Percentiles rank a stretch among this genome's conserved stretches.
Evolutionary conservation across 2,888 invertebrate genomes (phyloP).

Genomic region (Hirtodrosophila duncani): DNA sequence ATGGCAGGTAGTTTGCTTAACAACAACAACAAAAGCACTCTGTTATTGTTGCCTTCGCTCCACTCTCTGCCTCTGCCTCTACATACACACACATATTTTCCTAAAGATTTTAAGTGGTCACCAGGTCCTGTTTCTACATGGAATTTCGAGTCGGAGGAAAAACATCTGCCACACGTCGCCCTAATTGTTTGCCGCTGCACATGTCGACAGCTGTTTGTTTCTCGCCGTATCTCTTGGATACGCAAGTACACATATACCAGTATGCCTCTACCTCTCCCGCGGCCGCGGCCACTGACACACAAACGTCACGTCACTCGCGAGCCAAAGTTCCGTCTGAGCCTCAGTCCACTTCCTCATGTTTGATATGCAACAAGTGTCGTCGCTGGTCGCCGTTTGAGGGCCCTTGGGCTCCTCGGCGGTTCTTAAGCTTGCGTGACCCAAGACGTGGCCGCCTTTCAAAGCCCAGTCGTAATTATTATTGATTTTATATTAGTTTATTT

Average conservation of each 20-base stretch:
- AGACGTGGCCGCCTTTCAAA: conserved; percentile 27
- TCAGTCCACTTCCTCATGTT: conserved; percentile 48
- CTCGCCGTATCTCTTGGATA: conserved; percentile 17
- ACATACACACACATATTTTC: conserved; percentile 4
- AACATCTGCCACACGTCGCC: conserved; percentile 68
- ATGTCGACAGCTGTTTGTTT: conserved; percentile 42
- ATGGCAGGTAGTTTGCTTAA: conserved; percentile 50
- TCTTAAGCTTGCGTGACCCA: conserved; percentile 29
- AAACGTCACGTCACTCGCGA: conserved; percentile 42
- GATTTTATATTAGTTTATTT: conserved; percentile 59
- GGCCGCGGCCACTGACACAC: conserved; percentile 23
- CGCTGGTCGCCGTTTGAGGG: conserved; percentile 17
- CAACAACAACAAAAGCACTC: conserved; percentile 16
- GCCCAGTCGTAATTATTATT: conserved; percentile 60
- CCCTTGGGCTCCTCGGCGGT: conserved; percentile 26
- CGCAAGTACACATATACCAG: too few relatives aligned
- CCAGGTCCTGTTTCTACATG: conserved; percentile 43
- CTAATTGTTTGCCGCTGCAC: conserved; percentile 67
- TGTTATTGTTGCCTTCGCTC: conserved; percentile 45
- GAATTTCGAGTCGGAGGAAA: conserved; percentile 39
- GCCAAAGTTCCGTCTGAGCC: conserved; percentile 43
- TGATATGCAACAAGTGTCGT: conserved; percentile 64
- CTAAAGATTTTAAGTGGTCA: conserved; percentile 50
- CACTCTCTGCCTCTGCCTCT: conserved; percentile 8
- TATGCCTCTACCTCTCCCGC: too few relatives aligned